Evolutionary conservation across 2,888 invertebrate species (phyloP).

Genomic region (Cheilosia pagana): DNA sequence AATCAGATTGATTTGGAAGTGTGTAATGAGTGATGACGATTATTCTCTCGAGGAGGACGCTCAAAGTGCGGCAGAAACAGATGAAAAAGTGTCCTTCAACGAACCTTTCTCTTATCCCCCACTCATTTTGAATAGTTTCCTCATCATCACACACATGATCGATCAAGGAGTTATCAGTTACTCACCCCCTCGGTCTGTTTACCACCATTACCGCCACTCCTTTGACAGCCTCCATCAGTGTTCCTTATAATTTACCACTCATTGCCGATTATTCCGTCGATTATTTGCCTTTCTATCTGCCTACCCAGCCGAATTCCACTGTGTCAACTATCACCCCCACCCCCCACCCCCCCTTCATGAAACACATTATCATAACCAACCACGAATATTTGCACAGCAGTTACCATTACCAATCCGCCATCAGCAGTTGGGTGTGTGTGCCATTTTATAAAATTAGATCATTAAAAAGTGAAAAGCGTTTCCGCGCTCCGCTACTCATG

Average conservation of each 20-base stretch:
- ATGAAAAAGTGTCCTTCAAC: too few relatives aligned
- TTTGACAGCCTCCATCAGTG: not conserved
- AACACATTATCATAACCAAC: constrained; percentile 64
- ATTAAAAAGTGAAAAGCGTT: constrained; percentile 74
- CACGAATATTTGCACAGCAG: constrained; percentile 67
- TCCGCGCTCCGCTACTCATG: constrained; percentile 37
- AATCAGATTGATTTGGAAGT: constrained; percentile 36
- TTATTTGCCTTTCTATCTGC: constrained; percentile 50
- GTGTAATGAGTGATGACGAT: not conserved
- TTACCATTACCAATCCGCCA: constrained; percentile 67
- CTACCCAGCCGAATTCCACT: not conserved
- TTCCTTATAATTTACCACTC: constrained; percentile 40
- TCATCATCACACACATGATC: not conserved
- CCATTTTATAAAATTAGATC: constrained; percentile 75
- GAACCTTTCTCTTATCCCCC: too few relatives aligned
- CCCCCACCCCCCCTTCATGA: constrained; percentile 1
- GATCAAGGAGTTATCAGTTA: not conserved
- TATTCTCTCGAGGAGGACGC: too few relatives aligned
- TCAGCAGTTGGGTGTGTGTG: constrained; percentile 69
- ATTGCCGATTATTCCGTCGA: constrained; percentile 58
- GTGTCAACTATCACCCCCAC: not conserved
- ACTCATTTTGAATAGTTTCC: not conserved
- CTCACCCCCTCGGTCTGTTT: not conserved
- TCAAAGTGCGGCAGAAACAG: too few relatives aligned
- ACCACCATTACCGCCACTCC: constrained; percentile 6